Evolutionary conservation across 2,888 invertebrate species (phyloP), one percentile per base, ranked within the genome.

Genomic region (Dorcus hopei): DNA sequence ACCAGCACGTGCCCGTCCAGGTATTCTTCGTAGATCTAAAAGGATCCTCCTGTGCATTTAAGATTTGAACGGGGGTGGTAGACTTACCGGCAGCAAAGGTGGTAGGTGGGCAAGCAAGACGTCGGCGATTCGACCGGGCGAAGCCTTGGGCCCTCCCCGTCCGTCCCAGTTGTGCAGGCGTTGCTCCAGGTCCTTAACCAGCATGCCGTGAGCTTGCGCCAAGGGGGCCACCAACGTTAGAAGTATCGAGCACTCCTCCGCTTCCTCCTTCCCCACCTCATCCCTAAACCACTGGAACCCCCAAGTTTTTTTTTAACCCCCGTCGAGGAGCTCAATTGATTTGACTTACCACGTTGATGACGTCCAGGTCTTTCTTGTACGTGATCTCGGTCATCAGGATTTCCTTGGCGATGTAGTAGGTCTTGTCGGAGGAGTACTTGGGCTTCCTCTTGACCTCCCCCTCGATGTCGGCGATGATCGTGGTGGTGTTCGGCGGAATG

Each of bases 301-400:
- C 49, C 62, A 52, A 14, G 40, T 45, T 48, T 49, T 50, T 58
- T 56, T 56, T 2, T 19, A 61, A 0, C 41, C 23, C 11, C 45
- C 11, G n/a, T 59, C 47, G 53, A 9, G 39, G 43, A 52, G 11
- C 51, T 38, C 26, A n/a, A 1, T 19, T 45, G 1, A 14, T 7
- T 8, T 49, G 48, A 81, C 88, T 83, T 76, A 94, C 94, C 74
- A 90, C 85, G 75, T 93, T 93, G 61, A 97, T 85, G 43, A 97
- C 91, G 76, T 96, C 95, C 68, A 97, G 80, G 76, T 97, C 97
- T 72, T 95, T 91, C 73, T 93, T 93, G 78, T 96, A 97, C 0
- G 97, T 97, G 67, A 96, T 82, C 76, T 97, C 97, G 0, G 96
- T 97, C 93, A 95, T 95, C 54, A 97, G 83, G 67, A 97, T 82